Percentiles rank a stretch among this genome's conserved stretches.
phyloP scores from a whole-genome alignment of 2,113 vertebrate genomes.

The Synodontis membranacea region DNA sequence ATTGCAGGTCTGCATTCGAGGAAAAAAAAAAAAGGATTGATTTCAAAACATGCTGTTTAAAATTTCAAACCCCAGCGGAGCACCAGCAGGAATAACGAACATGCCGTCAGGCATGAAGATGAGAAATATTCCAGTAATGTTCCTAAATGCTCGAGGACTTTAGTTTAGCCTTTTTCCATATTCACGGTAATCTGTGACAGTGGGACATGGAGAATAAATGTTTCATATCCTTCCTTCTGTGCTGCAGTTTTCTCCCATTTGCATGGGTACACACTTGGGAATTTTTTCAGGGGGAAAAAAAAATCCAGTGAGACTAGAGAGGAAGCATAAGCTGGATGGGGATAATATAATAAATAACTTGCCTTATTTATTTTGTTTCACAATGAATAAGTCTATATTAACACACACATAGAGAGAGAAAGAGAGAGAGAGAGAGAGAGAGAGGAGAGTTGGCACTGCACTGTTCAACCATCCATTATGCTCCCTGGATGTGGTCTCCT shows the following conservation, averaged over 20 bases:
- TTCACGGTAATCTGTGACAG: conserved; percentile 7
- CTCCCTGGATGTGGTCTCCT: conserved; percentile 33
- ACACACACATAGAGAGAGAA: background rate
- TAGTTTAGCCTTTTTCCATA: background rate
- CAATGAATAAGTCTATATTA: background rate
- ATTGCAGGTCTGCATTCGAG: conserved; percentile 13
- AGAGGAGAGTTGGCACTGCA: conserved; percentile 31
- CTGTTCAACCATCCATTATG: conserved; percentile 42
- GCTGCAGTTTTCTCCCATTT: background rate
- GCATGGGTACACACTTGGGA: background rate
- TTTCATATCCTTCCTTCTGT: conserved; percentile 1
- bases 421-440: conserved; percentile 10
- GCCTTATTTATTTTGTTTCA: conserved; percentile 8
- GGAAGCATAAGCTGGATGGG: background rate
- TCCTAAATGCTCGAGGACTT: conserved; percentile 11
- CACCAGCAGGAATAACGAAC: conserved; percentile 12
- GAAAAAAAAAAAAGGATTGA: conserved; percentile 10
- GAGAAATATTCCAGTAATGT: background rate
- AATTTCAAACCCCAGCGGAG: background rate
- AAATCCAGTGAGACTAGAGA: background rate
- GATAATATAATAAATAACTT: conserved; percentile 15
- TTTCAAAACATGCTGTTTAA: conserved; percentile 12
- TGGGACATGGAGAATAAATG: conserved; percentile 19
- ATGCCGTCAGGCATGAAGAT: background rate
- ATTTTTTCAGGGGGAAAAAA: background rate